Percentiles rank a stretch among this genome's conserved stretches.
Conservation (phyloP, 2,113 vertebrate genomes). For the Aspidoscelis tigris region DNA sequence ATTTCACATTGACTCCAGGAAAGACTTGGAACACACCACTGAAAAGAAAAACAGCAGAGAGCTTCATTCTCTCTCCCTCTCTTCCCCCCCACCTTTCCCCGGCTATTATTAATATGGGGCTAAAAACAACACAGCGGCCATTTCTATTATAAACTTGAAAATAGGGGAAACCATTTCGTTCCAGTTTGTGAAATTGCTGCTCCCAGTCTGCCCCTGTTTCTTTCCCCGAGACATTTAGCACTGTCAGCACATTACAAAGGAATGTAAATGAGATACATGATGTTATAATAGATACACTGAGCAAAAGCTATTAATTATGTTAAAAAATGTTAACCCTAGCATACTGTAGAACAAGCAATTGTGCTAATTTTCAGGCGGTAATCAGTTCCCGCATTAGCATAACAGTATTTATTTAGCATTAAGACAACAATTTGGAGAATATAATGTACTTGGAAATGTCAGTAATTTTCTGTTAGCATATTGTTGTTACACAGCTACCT, state of each 20-base stretch:
- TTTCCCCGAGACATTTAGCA: slow-evolving; percentile 65
- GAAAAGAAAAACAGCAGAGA: slow-evolving; percentile 67
- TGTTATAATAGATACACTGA: slow-evolving; percentile 71
- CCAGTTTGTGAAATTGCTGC: slow-evolving; percentile 63
- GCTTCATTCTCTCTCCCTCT: slow-evolving; percentile 50
- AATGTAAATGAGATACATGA: slow-evolving; percentile 77
- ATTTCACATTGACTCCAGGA: slow-evolving; percentile 83
- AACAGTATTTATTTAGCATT: slow-evolving; percentile 81
- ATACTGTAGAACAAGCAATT: slow-evolving; percentile 71
- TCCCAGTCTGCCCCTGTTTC: background rate
- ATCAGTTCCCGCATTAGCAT: slow-evolving; percentile 73
- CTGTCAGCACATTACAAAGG: slow-evolving; percentile 75
- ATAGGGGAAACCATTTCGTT: slow-evolving; percentile 67
- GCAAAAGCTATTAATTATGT: slow-evolving; percentile 78
- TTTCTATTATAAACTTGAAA: slow-evolving; percentile 64
- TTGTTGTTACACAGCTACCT: slow-evolving; percentile 77
- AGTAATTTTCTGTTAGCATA: slow-evolving; percentile 77
- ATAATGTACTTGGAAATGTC: slow-evolving; percentile 79
- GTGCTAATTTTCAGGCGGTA: slow-evolving; percentile 71
- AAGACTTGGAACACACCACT: slow-evolving; percentile 74
- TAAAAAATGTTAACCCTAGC: slow-evolving; percentile 75
- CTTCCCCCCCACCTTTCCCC: slow-evolving; percentile 65
- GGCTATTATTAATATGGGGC: slow-evolving; percentile 65
- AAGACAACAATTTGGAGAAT: slow-evolving; percentile 75
- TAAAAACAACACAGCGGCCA: slow-evolving; percentile 59